These are phyloP conservation scores for Lathamus discolor DNA, from an alignment of 2,113 vertebrate species.

Conservation along the genomic window DNA sequence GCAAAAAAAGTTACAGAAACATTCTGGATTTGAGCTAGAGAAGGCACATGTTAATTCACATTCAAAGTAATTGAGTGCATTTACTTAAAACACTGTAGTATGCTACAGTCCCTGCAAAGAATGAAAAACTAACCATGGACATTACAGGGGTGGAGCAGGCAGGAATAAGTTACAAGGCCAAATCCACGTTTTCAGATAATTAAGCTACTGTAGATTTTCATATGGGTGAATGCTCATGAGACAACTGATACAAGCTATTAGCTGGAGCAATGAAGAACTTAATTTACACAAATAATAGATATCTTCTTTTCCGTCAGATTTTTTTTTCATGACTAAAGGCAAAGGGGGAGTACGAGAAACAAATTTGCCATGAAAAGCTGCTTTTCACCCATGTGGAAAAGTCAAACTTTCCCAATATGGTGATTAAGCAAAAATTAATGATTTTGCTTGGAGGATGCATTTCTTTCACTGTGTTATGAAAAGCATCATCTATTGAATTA, in stretches of 20 bases:
- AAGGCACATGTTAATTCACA: not conserved
- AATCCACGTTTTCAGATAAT: not conserved
- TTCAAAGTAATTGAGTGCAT: not conserved
- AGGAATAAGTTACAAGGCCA: rapidly evolving
- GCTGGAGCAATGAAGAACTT: not conserved
- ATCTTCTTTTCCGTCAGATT: not conserved
- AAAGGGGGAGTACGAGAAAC: not conserved
- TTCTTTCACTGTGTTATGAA: not conserved
- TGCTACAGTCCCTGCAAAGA: not conserved
- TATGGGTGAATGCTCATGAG: not conserved
- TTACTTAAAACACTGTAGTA: not conserved
- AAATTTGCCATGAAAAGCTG: not conserved
- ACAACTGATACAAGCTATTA: not conserved
- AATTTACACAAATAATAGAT: not conserved
- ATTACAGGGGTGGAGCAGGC: not conserved
- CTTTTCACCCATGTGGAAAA: not conserved
- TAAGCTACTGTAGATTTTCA: not conserved
- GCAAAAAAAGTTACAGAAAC: not conserved
- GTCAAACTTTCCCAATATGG: not conserved
- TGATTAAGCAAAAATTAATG: not conserved
- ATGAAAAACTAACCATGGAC: not conserved
- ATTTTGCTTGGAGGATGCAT: not conserved
- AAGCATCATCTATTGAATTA: not conserved
- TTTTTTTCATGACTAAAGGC: not conserved
- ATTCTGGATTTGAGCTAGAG: not conserved